Base-by-base conservation (phyloP, 1,140 invertebrate genomes). In the Atta cephalotes region DNA sequence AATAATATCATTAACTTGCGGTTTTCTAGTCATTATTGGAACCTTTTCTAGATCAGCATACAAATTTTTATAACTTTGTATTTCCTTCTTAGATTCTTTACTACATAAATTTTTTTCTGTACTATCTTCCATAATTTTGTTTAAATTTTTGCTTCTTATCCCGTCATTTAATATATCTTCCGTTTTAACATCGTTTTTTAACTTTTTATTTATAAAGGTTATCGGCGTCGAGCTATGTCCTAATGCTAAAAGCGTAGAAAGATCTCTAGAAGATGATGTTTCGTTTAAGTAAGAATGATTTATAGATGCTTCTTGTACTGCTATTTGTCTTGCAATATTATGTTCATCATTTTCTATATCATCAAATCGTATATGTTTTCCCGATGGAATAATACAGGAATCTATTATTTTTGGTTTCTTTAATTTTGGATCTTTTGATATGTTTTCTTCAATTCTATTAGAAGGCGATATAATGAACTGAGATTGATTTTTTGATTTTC, bases 301-400 rank as follows among this genome's bases (percentile, higher is more conserved):
- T 21, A 10, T 56, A 9, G 58, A 60, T 35, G 80, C 31, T 66
- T 39, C 53, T 14, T 82, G 78, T 0, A 82, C 28, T 35, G 6
- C 31, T 68, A 45, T 82, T 21, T 88, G 18, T 31, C 87, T 71
- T 31, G 87, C 70, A 28, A 65, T n/a, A 39, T 31, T 63, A 28
- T 77, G 62, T 72, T 85, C 79, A n/a, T 51, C 53, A 45, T 12
- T 45, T 51, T 87, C 78, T 14, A 9, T 39, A 18, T 51, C 89
- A 62, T 91, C 81, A 76, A 93, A 93, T 3, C 92, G 66, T 81
- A 93, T 93, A 77, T 93, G 92, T 51, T 92, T 93, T 9, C 86
- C 89, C 49, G 85, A 70, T 12, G 92, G 65, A 39, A 94, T 60
- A 2, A 87, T 25, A 51, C 53, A 35, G 12, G 88, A 86, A 78